phyloP scores from a whole-genome alignment of 2,888 invertebrate species.

The Latrodectus hesperus region DNA sequence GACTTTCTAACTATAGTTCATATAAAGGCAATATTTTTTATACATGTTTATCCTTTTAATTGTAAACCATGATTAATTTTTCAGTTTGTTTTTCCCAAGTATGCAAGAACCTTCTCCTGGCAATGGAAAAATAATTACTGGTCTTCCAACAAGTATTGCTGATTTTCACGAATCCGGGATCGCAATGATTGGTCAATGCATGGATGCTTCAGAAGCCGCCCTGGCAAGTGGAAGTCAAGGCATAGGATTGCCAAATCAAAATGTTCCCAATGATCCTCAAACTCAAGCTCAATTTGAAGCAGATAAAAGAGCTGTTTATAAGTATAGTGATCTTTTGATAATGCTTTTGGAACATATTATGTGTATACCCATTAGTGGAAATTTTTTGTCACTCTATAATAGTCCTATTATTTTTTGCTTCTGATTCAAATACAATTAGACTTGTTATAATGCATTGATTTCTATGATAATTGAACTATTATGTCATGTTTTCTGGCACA shows the following conservation, averaged over 20 bases:
- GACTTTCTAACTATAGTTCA: background rate
- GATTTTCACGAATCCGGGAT: slow-evolving; percentile 39
- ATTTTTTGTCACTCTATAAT: no score
- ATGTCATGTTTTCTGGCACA: no score
- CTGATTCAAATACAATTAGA: background rate
- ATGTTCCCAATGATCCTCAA: slow-evolving; percentile 62
- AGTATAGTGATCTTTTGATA: slow-evolving; percentile 30
- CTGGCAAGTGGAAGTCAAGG: slow-evolving; percentile 61
- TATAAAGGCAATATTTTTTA: background rate
- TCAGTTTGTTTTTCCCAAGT: slow-evolving; percentile 47
- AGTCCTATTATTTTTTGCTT: background rate
- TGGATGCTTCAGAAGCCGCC: slow-evolving; percentile 59
- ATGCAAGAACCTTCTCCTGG: slow-evolving; percentile 70
- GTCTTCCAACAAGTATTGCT: slow-evolving; percentile 38
- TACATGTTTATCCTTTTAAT: background rate
- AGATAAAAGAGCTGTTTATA: slow-evolving; percentile 71
- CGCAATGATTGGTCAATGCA: slow-evolving; percentile 69
- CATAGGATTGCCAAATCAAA: slow-evolving; percentile 47
- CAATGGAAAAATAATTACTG: slow-evolving; percentile 51
- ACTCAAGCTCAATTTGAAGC: slow-evolving; percentile 71
- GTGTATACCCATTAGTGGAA: no score
- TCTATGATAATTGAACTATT: no score
- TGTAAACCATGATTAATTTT: slow-evolving; percentile 11
- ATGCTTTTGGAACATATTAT: no score
- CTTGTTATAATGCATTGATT: no score